These are phyloP conservation scores for Hyalella azteca DNA, from an alignment of 2,888 invertebrate species.

Conservation along the genomic window DNA sequence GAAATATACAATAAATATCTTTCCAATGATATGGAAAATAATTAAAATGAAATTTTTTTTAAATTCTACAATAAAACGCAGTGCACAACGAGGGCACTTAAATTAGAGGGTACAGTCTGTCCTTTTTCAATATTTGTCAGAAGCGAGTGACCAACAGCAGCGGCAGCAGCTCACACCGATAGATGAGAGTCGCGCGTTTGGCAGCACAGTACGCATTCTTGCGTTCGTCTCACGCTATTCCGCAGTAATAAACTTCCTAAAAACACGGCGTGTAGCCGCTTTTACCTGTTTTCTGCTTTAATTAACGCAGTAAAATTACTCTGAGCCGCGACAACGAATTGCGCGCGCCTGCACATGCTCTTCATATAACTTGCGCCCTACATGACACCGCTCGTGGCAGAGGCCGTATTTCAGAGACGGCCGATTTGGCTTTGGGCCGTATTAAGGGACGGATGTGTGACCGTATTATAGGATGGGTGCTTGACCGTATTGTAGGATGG, in stretches of 20 bases:
- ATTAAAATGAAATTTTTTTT: no score
- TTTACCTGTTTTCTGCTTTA: slow-evolving; percentile 24
- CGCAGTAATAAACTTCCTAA: slow-evolving; percentile 15
- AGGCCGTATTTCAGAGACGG: no score
- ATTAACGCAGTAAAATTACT: slow-evolving; percentile 17
- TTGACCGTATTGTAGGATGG: no score
- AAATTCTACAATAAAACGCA: no score
- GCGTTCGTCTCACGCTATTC: slow-evolving; percentile 14
- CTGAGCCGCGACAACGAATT: slow-evolving; percentile 5
- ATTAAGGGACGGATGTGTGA: no score
- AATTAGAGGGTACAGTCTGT: no score
- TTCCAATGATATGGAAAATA: no score
- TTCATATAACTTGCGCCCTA: slow-evolving; percentile 11
- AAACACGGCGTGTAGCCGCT: slow-evolving; percentile 20
- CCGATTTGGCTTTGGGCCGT: no score
- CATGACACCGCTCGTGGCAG: no score
- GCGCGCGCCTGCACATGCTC: neutral
- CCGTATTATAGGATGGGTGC: no score
- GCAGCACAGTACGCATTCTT: neutral
- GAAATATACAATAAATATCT: no score
- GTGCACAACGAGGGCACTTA: no score
- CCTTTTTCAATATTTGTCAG: slow-evolving; percentile 12
- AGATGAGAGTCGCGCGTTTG: slow-evolving; percentile 6
- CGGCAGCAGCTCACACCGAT: neutral
- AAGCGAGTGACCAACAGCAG: neutral